Base-by-base conservation (phyloP, 2,888 invertebrate genomes). In the Drosophila demipolita region DNA sequence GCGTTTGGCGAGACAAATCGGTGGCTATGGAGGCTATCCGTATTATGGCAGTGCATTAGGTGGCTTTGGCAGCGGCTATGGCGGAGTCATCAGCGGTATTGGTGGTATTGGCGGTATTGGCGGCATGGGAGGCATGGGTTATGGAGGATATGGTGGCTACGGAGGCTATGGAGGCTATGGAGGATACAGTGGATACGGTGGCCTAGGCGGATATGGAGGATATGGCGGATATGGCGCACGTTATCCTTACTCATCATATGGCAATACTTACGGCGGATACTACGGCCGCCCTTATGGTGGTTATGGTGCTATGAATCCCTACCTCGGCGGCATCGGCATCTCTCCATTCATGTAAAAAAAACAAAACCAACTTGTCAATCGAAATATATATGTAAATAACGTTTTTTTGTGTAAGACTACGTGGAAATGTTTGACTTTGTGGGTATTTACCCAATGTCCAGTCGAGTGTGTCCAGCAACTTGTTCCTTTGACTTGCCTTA, bases 401-500 rank as follows among this genome's bases (percentile, higher is more conserved):
- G 5, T 29, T 5, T 32, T 50, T 50, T n/a, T 54, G 32, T 38
- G 23, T 26, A 53, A 66, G 54, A 52, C 40, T 36, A 12, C 50
- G 33, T 54, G 26, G 55, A 66, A 38, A 60, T 70, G 64, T 67
- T 75, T 81, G 57, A 67, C 54, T 79, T 68, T 61, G 66, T 72
- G n/a, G 26, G 32, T 66, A 69, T 66, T 69, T 69, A 50, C 36
- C 35, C 15, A 33, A 61, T 65, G 70, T 57, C 59, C 59, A 62
- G 40, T 26, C 40, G 49, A 65, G 33, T 52, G 42, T 75, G 20
- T 55, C 67, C 52, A 54, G 72, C 55, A 52, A 57, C 62, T 64
- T 55, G 49, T 64, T 69, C 75, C 84, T 87, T 90, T 90, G 87
- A 87, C 72, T 78, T 68, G 75, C 65, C 79, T 78, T 77, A 88